Percentiles rank a stretch among this genome's conserved stretches.
Evolutionary conservation across 2,113 vertebrate genomes (phyloP).

Genomic region (Ailurus styani): DNA sequence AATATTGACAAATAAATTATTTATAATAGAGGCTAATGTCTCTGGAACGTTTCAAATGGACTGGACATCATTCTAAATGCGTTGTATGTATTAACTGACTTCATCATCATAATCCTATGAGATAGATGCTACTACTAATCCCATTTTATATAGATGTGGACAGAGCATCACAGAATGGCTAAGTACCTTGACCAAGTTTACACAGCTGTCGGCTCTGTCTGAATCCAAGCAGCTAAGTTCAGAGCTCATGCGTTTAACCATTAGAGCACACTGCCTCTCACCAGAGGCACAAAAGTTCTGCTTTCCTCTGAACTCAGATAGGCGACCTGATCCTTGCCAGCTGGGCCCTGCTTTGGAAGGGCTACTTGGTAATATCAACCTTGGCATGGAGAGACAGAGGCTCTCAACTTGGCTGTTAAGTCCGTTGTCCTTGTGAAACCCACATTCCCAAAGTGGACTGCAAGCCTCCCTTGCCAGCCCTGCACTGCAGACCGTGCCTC

Average conservation of each 20-base stretch:
- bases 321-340: background rate
- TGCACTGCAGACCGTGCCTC: background rate
- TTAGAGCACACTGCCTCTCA: background rate
- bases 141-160: background rate
- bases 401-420: background rate
- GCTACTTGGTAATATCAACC: background rate
- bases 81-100: background rate
- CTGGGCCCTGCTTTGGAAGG: background rate
- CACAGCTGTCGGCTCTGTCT: background rate
- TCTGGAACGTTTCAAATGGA: background rate
- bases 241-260: background rate
- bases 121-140: background rate
- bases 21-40: background rate
- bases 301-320: background rate
- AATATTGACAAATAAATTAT: background rate
- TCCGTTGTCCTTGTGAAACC: background rate
- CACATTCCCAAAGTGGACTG: background rate
- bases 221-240: background rate
- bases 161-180: background rate
- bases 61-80: background rate
- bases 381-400: background rate
- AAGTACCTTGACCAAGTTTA: background rate
- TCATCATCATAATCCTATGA: background rate
- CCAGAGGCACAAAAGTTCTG: background rate
- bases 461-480: background rate